phyloP scores from a whole-genome alignment of 2,113 vertebrate species.

The Cheilinus undulatus region DNA sequence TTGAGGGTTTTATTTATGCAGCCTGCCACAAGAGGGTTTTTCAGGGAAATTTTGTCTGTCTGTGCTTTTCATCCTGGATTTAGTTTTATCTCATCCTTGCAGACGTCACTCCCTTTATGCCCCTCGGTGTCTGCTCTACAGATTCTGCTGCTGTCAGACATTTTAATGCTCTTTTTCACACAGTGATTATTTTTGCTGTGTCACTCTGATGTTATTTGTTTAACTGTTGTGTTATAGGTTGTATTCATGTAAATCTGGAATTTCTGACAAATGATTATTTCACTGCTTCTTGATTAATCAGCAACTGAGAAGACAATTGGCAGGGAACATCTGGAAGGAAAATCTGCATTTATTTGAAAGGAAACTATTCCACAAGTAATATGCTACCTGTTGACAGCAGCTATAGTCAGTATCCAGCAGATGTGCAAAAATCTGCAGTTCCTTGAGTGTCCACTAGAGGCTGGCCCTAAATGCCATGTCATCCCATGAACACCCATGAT shows the following conservation, averaged over 20 bases:
- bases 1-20: conserved; percentile 30
- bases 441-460: no score
- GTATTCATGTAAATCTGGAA: background rate
- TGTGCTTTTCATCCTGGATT: conserved; percentile 8
- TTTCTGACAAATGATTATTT: background rate
- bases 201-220: background rate
- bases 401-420: no score
- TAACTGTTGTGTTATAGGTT: background rate
- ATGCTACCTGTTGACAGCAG: no score
- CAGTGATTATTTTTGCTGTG: background rate
- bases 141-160: conserved; percentile 3
- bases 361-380: no score
- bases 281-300: background rate
- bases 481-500: no score
- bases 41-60: background rate
- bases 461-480: no score
- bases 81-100: conserved; percentile 26
- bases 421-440: no score
- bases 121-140: background rate
- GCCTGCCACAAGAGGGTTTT: background rate
- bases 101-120: conserved; percentile 10
- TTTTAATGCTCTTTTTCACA: background rate
- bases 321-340: background rate
- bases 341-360: no score
- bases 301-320: no score